These are phyloP conservation scores for Cephus sareptanus DNA, from an alignment of 2,888 invertebrate genomes.

Conservation along the genomic window DNA sequence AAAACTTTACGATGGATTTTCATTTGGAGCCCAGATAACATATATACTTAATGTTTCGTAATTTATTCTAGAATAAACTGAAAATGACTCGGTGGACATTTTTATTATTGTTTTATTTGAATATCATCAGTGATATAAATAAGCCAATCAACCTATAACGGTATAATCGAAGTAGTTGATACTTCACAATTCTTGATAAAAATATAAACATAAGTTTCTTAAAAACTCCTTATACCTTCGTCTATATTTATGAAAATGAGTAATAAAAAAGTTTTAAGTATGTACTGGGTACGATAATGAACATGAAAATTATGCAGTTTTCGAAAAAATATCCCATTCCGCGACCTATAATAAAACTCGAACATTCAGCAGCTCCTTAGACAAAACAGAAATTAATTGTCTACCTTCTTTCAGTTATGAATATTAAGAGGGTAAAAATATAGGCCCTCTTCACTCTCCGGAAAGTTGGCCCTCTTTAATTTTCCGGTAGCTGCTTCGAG, in stretches of 20 bases:
- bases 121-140: too few species aligned
- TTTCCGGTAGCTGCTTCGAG: conserved; percentile 48
- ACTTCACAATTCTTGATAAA: not conserved
- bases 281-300: not conserved
- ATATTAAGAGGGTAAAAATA: conserved; percentile 50
- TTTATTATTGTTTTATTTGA: too few species aligned
- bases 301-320: conserved; percentile 17
- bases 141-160: too few species aligned
- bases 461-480: conserved; percentile 51
- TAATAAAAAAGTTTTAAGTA: not conserved
- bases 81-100: not conserved
- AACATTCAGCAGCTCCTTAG: conserved; percentile 26
- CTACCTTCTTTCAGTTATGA: conserved; percentile 45
- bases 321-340: conserved; percentile 9
- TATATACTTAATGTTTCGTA: too few species aligned
- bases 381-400: conserved; percentile 28
- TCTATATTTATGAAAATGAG: not conserved
- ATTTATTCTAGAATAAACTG: not conserved
- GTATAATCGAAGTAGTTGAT: too few species aligned
- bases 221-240: not conserved
- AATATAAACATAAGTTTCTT: not conserved
- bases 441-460: conserved; percentile 40
- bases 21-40: not conserved
- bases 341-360: conserved; percentile 18
- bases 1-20: not conserved